These are phyloP conservation scores for Philaenus spumarius DNA, from an alignment of 1,140 invertebrate genomes.

Conservation along the genomic window DNA sequence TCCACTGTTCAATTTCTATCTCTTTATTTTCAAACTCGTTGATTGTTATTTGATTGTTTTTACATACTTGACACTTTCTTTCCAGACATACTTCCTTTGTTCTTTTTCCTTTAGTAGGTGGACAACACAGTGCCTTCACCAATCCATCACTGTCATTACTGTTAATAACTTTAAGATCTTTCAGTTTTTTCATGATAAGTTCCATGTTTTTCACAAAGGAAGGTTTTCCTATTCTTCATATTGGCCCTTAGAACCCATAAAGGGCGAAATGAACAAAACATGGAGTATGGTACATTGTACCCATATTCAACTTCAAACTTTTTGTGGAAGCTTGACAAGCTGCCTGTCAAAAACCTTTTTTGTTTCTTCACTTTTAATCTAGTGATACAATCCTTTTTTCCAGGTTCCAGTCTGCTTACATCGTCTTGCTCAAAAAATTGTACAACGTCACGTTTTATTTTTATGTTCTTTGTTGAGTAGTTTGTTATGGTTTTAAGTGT, in stretches of 20 bases:
- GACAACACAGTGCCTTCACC: constrained; percentile 22
- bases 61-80: constrained; percentile 18
- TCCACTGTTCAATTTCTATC: constrained; percentile 16
- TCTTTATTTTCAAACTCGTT: constrained; percentile 6
- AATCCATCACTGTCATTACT: constrained; percentile 22
- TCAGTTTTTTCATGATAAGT: constrained; percentile 19
- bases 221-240: constrained; percentile 13
- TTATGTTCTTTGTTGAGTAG: constrained; percentile 13
- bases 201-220: constrained; percentile 17
- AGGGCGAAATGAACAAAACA: constrained; percentile 11
- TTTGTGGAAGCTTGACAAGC: constrained; percentile 15
- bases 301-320: constrained; percentile 18
- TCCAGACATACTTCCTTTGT: constrained; percentile 25
- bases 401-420: constrained; percentile 18
- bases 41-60: constrained; percentile 7
- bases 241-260: constrained; percentile 16
- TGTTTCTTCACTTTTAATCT: constrained; percentile 19
- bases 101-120: no score
- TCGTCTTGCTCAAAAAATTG: constrained; percentile 21
- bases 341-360: constrained; percentile 9
- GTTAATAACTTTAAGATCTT: constrained; percentile 17
- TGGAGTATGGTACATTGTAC: constrained; percentile 13
- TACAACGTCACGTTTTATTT: constrained; percentile 19
- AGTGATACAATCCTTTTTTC: constrained; percentile 12
- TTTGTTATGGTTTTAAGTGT: background rate